These are phyloP conservation scores for Tinamus guttatus DNA, from an alignment of 2,113 vertebrate genomes.

Conservation along the genomic window DNA sequence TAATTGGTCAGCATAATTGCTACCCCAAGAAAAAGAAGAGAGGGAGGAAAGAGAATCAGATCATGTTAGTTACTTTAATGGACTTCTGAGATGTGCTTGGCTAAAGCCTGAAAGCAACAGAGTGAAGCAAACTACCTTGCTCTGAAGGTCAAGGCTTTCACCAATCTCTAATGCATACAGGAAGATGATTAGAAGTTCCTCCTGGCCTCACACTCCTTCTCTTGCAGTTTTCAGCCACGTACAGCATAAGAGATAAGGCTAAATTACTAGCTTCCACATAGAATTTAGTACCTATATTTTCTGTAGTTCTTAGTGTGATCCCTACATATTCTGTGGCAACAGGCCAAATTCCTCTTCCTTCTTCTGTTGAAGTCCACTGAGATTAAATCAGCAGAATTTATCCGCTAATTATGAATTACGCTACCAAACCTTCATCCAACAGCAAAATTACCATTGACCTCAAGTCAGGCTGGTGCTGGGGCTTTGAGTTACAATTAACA, in stretches of 20 bases:
- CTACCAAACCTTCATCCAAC: neutral
- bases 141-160: neutral
- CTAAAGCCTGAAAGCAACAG: neutral
- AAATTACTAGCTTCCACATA: neutral
- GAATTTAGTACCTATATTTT: neutral
- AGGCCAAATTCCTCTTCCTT: neutral
- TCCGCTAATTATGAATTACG: neutral
- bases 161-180: neutral
- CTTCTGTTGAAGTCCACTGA: neutral
- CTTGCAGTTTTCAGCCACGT: neutral
- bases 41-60: neutral
- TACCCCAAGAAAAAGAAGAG: neutral
- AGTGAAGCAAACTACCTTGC: neutral
- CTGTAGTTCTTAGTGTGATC: neutral
- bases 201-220: neutral
- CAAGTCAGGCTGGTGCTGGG: neutral
- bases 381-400: neutral
- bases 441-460: neutral
- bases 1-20: neutral
- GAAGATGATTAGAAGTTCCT: neutral
- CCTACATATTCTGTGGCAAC: neutral
- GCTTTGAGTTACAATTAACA: neutral
- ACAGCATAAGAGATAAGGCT: neutral
- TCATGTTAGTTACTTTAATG: neutral
- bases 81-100: neutral